Evolutionary conservation across 2,888 invertebrate genomes (phyloP), one percentile per base, ranked within the genome.

Genomic region (Cantharis rustica): DNA sequence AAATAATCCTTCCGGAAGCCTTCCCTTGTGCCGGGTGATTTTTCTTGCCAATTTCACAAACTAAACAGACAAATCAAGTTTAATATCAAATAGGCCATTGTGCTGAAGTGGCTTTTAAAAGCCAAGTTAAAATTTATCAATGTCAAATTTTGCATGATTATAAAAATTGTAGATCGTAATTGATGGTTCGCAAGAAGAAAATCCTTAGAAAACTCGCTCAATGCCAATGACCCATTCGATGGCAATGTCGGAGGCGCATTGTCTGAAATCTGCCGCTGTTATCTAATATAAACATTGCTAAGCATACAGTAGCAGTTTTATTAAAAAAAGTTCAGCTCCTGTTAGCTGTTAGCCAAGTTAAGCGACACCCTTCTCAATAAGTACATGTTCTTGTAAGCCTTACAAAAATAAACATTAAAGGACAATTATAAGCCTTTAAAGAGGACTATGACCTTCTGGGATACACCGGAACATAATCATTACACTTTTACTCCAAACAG

Each of bases 221-320:
- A 69, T 68, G 74, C 68, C 77, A 74, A 68, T 72, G 71, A 77
- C 76, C 77, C 7, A 64, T 16, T 66, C 68, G 63, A 70, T 71
- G 71, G 71, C 63, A 69, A 31, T 16, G 20, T 13, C 68, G 77
- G 77, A 74, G 77, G 71, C 77, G 47, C 74, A 74, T 74, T 71
- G 77, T 77, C 77, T 77, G 77, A 74, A 77, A 75, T 71, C 70
- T 71, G 64, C 69, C 74, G 64, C 68, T 71, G 66, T 47, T 64
- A 71, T 27, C 62, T 68, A 69, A 68, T 63, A 73, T 69, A 74
- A 70, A 74, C 69, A 74, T 70, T 70, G 61, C 74, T 64, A 64
- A 74, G 10, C 27, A 20, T 61, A 31, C 69, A 74, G 62, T 27
- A 68, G 68, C 61, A 68, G 26, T 23, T 20, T 61, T 72, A 17